Evolutionary conservation across 2,797 vertebrate genomes (phyloP).

Genomic region (Pseudomugil gertrudae): DNA sequence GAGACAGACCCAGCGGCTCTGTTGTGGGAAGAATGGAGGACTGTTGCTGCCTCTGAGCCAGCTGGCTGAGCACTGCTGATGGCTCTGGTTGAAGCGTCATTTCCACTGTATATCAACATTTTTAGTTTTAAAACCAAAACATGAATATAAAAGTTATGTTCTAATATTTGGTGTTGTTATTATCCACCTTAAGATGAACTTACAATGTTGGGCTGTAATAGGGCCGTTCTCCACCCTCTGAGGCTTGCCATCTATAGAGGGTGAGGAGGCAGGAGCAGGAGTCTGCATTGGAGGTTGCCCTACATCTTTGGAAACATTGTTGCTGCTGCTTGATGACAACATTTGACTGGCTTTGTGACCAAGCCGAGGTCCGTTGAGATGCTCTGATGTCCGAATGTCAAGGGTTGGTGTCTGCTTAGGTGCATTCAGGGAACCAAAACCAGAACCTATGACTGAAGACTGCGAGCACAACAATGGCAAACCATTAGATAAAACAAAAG

Average conservation of each 20-base stretch:
- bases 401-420: slow-evolving; percentile 81
- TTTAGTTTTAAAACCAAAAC: neutral
- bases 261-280: slow-evolving; percentile 58
- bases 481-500: slow-evolving; percentile 9
- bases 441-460: slow-evolving; percentile 89
- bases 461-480: slow-evolving; percentile 49
- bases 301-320: slow-evolving; percentile 69
- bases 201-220: slow-evolving; percentile 66
- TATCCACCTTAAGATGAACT: slow-evolving; percentile 41
- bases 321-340: slow-evolving; percentile 60
- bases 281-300: slow-evolving; percentile 57
- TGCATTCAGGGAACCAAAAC: slow-evolving; percentile 87
- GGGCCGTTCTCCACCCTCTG: slow-evolving; percentile 79
- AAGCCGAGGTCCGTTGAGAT: slow-evolving; percentile 84
- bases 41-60: slow-evolving; percentile 87
- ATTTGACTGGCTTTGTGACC: slow-evolving; percentile 81
- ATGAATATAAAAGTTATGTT: neutral
- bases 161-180: neutral
- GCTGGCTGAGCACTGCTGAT: slow-evolving; percentile 93
- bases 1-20: slow-evolving; percentile 68
- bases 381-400: slow-evolving; percentile 87
- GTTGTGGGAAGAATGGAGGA: slow-evolving; percentile 73
- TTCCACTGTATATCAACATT: slow-evolving; percentile 78
- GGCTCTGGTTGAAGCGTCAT: slow-evolving; percentile 95
- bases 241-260: slow-evolving; percentile 85